phyloP scores from a whole-genome alignment of 1,140 invertebrate genomes.

The Hormaphis cornu region DNA sequence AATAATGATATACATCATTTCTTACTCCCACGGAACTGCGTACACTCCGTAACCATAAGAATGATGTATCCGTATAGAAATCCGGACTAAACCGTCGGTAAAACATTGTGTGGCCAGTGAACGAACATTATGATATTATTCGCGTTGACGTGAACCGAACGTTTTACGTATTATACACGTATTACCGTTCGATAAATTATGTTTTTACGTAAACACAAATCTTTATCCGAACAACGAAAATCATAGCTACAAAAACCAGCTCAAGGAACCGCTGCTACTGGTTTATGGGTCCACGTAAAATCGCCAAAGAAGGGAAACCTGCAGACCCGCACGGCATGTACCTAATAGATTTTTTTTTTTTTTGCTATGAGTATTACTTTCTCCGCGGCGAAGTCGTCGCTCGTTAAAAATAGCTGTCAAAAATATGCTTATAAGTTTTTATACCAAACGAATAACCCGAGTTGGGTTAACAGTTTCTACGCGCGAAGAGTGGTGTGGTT shows the following conservation, averaged over 20 bases:
- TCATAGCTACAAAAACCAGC: background rate
- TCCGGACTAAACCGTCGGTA: too few relatives aligned
- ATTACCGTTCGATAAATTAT: background rate
- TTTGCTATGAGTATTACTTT: slow-evolving; percentile 29
- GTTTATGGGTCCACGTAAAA: slow-evolving; percentile 23
- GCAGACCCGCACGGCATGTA: slow-evolving; percentile 17
- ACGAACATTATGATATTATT: background rate
- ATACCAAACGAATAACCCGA: background rate
- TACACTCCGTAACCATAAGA: too few relatives aligned
- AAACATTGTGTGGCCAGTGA: background rate
- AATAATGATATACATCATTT: too few relatives aligned
- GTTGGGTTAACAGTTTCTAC: too few relatives aligned
- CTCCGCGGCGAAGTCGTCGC: slow-evolving; percentile 13
- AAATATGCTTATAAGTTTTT: slow-evolving; percentile 29
- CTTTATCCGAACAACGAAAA: background rate
- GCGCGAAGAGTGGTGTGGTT: too few relatives aligned
- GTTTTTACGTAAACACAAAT: slow-evolving; percentile 7
- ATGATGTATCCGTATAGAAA: too few relatives aligned
- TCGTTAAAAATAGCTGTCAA: slow-evolving; percentile 17
- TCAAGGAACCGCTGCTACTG: slow-evolving; percentile 10
- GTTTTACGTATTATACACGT: background rate
- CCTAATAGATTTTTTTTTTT: slow-evolving; percentile 5
- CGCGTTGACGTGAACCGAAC: background rate
- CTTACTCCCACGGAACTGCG: too few relatives aligned
- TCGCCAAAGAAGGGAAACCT: slow-evolving; percentile 8